These are phyloP conservation scores for Protobothrops flavoviridis DNA, from an alignment of 2,113 vertebrate species.

Conservation along the genomic window DNA sequence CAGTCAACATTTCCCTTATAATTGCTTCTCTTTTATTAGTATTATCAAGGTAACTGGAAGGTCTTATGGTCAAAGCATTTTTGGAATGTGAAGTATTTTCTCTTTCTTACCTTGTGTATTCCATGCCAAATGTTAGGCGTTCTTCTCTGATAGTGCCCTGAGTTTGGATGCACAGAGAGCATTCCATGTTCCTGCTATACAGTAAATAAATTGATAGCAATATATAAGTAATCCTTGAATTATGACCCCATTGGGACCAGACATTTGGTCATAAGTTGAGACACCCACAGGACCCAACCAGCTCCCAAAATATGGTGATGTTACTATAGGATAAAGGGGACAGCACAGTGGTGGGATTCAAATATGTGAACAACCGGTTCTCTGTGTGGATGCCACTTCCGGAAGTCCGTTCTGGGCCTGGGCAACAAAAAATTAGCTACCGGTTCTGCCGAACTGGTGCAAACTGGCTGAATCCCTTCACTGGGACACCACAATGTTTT, in stretches of 20 bases:
- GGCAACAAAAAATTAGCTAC: no score
- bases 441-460: no score
- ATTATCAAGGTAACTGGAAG: neutral
- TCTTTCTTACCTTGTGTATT: neutral
- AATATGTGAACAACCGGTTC: no score
- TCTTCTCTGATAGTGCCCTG: neutral
- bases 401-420: no score
- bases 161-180: neutral
- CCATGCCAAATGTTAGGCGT: neutral
- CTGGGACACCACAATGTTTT: neutral
- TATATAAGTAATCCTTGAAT: neutral
- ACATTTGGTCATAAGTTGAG: neutral
- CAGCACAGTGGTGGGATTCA: neutral
- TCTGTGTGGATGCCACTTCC: no score
- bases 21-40: neutral
- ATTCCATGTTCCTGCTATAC: neutral
- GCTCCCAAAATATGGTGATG: neutral
- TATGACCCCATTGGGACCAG: neutral
- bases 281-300: neutral
- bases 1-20: neutral
- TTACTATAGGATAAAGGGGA: neutral
- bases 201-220: neutral
- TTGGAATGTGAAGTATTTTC: neutral
- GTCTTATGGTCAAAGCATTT: neutral
- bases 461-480: no score